A percentile compares a stretch with the other conserved stretches of the same genome.
Evolutionary conservation across 2,113 vertebrate species (phyloP).

Genomic region (Platichthys flesus): DNA sequence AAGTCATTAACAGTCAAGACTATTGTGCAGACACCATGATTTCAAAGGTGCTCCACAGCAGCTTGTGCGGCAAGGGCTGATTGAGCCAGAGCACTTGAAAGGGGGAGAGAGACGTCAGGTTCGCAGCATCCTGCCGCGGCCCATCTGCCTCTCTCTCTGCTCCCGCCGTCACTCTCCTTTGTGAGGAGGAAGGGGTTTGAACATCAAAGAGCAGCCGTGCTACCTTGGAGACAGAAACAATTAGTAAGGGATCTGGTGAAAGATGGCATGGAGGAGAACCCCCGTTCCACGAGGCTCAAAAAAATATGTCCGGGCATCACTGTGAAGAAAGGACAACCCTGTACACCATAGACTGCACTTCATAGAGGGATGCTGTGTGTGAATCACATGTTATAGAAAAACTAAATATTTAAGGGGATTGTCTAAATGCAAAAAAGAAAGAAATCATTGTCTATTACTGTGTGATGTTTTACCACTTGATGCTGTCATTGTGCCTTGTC

Average conservation of each 20-base stretch:
- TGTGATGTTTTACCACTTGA: neutral
- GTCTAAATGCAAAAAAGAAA: neutral
- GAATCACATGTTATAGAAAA: neutral
- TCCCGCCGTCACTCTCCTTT: conserved; percentile 80
- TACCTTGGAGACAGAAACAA: conserved; percentile 84
- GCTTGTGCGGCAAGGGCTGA: conserved; percentile 84
- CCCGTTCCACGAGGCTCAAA: conserved; percentile 47
- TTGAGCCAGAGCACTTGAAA: conserved; percentile 87
- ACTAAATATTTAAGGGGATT: neutral
- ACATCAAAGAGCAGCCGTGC: conserved; percentile 82
- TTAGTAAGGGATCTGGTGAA: conserved; percentile 82
- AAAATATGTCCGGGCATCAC: conserved; percentile 42
- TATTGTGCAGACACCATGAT: conserved; percentile 84
- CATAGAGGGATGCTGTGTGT: neutral
- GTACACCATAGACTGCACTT: conserved; percentile 28
- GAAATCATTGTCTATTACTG: neutral
- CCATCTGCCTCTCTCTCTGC: conserved; percentile 84
- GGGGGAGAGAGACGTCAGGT: conserved; percentile 85
- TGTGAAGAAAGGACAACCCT: conserved; percentile 29
- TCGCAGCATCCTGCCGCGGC: conserved; percentile 83
- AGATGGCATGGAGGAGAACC: conserved; percentile 67
- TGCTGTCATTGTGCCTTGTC: neutral
- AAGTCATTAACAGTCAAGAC: conserved; percentile 86
- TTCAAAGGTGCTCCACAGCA: conserved; percentile 87
- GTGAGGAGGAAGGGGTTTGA: conserved; percentile 82